Evolutionary conservation across 2,888 invertebrate species (phyloP).

Genomic region (Oxycera nigricornis): DNA sequence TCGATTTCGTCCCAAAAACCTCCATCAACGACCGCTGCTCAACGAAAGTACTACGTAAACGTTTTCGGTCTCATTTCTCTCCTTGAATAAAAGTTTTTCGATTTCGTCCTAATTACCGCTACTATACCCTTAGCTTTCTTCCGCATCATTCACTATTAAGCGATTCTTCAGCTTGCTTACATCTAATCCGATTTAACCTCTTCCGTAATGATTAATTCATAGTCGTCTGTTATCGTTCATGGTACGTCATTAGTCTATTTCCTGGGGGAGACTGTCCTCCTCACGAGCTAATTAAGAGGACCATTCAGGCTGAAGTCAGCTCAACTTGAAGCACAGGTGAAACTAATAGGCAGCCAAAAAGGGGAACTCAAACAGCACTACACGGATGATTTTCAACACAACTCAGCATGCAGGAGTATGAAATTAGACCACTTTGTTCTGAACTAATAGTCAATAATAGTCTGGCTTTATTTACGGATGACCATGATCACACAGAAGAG

Average conservation of each 20-base stretch:
- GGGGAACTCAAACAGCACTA: neutral
- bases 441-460: neutral
- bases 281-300: neutral
- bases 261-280: neutral
- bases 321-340: neutral
- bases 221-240: neutral
- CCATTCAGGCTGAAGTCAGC: slow-evolving; percentile 4
- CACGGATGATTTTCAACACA: too few species aligned
- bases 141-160: neutral
- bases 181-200: neutral
- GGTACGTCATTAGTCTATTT: neutral
- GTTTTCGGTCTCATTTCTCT: too few species aligned
- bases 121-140: neutral
- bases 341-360: neutral
- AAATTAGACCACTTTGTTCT: neutral
- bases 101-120: neutral
- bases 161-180: neutral
- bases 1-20: too few species aligned
- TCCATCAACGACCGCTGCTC: too few species aligned
- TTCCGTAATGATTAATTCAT: slow-evolving; percentile 1
- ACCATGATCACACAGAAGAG: neutral
- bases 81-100: slow-evolving; percentile 6
- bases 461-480: neutral
- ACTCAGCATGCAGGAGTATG: neutral
- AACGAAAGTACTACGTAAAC: too few species aligned